Percentiles rank a stretch among this genome's conserved stretches.
Conservation (phyloP, 2,888 invertebrate genomes). For the Pterobdella sp. region DNA sequence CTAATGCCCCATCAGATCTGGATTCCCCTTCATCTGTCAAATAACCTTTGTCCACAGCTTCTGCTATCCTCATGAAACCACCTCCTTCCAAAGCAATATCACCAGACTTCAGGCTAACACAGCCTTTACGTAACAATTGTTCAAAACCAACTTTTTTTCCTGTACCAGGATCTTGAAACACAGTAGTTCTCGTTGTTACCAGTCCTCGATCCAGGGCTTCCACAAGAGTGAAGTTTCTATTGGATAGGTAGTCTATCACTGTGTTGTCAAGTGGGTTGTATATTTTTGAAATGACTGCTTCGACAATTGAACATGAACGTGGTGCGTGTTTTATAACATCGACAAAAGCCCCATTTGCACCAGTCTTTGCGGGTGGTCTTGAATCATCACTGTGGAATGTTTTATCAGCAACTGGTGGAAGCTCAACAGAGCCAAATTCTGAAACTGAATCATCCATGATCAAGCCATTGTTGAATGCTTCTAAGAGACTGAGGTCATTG, state of each 20-base stretch:
- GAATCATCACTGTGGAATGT: not conserved
- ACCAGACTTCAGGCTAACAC: slow-evolving; percentile 65
- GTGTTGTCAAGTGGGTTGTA: slow-evolving; percentile 62
- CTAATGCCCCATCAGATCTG: slow-evolving; percentile 8
- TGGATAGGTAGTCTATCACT: slow-evolving; percentile 45
- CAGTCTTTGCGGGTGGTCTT: not conserved
- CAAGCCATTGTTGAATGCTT: slow-evolving; percentile 79
- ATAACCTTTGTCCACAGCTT: slow-evolving; percentile 34
- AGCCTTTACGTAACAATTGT: slow-evolving; percentile 69
- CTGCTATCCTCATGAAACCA: slow-evolving; percentile 33
- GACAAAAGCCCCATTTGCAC: not conserved
- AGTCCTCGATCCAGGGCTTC: slow-evolving; percentile 59
- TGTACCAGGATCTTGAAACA: slow-evolving; percentile 36
- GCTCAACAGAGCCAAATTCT: slow-evolving; percentile 15
- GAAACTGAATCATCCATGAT: slow-evolving; percentile 45
- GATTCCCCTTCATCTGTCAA: slow-evolving; percentile 29
- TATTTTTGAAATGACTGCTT: slow-evolving; percentile 62
- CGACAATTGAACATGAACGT: slow-evolving; percentile 42
- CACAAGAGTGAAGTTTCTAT: slow-evolving; percentile 31
- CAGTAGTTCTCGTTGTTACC: slow-evolving; percentile 31
- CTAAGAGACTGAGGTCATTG: slow-evolving; percentile 63
- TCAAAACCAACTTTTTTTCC: slow-evolving; percentile 61
- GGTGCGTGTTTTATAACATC: slow-evolving; percentile 23
- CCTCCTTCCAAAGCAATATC: slow-evolving; percentile 61
- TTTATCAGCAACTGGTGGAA: not conserved